Conservation (phyloP, 2,888 invertebrate species). For the Masnerella sp. region DNA sequence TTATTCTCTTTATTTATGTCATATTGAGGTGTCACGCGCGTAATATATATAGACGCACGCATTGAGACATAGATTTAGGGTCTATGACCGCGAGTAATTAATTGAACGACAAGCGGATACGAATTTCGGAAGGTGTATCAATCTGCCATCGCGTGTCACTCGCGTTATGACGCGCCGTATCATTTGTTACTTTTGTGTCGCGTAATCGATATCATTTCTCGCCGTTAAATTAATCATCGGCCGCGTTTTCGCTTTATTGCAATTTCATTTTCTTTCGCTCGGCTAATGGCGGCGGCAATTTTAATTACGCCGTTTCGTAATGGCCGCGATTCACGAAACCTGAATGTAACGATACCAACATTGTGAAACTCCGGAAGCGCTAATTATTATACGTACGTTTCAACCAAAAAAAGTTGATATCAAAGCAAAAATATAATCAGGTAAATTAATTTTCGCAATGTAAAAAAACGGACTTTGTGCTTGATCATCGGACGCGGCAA, state of each 20-base stretch:
- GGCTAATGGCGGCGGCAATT: slow-evolving; percentile 6
- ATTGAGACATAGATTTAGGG: slow-evolving; percentile 13
- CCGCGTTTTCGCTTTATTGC: slow-evolving; percentile 19
- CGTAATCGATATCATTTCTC: slow-evolving; percentile 24
- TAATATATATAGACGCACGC: background rate
- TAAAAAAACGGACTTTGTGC: too few species aligned
- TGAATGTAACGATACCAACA: background rate
- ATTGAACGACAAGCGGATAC: slow-evolving; percentile 39
- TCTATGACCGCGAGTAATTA: slow-evolving; percentile 38
- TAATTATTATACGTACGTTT: too few species aligned
- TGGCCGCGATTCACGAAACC: slow-evolving; percentile 1
- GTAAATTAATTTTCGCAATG: too few species aligned
- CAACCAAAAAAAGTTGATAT: too few species aligned
- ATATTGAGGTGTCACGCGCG: background rate
- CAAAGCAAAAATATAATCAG: too few species aligned
- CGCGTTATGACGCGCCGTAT: slow-evolving; percentile 24
- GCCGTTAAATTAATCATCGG: slow-evolving; percentile 26
- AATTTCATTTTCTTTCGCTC: slow-evolving; percentile 26
- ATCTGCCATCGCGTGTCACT: slow-evolving; percentile 40
- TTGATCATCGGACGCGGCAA: too few species aligned
- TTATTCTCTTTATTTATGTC: slow-evolving; percentile 11
- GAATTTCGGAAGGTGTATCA: slow-evolving; percentile 52
- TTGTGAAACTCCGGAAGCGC: too few species aligned
- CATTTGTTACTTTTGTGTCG: slow-evolving; percentile 38
- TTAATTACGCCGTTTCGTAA: slow-evolving; percentile 17